Conservation (phyloP, 30 jellyfish, hydroid and myxozoan genomes). For the Aurelia aurita region DNA sequence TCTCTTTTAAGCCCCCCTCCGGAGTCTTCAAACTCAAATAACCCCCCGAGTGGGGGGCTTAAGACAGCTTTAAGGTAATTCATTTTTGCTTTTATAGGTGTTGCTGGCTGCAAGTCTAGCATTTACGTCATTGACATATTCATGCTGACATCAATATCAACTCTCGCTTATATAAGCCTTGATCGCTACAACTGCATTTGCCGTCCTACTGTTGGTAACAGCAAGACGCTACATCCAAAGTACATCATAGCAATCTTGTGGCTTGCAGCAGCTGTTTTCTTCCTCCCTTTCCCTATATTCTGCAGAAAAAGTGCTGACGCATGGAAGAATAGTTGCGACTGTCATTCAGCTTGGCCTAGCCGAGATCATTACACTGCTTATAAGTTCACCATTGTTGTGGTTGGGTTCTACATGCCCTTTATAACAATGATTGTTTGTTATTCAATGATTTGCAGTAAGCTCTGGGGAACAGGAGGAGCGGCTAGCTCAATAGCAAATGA, state of each 20-base stretch:
- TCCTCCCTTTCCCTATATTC: slow-evolving; percentile 3
- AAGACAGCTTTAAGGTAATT: too few relatives aligned
- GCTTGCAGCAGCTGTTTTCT: slow-evolving; percentile 8
- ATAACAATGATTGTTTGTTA: slow-evolving; percentile 28
- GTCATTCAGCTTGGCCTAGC: slow-evolving; percentile 38
- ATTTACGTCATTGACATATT: slow-evolving; percentile 5
- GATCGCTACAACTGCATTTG: slow-evolving; percentile 48
- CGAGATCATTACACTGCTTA: slow-evolving; percentile 2
- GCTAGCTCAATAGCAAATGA: slow-evolving; percentile 3
- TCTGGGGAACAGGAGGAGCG: slow-evolving; percentile 35
- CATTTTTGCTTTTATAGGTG: slow-evolving; percentile 4
- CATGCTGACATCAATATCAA: slow-evolving; percentile 9
- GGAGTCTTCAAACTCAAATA: too few relatives aligned
- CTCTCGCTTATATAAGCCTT: slow-evolving; percentile 25
- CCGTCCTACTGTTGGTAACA: background rate
- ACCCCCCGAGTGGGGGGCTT: too few relatives aligned
- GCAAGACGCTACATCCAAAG: background rate
- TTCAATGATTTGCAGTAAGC: slow-evolving; percentile 1
- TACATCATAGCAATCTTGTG: slow-evolving; percentile 9
- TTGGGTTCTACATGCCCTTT: slow-evolving; percentile 16
- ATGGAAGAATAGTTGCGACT: slow-evolving; percentile 17
- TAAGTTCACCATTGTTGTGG: background rate
- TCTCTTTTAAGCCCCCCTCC: too few relatives aligned
- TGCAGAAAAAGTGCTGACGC: background rate
- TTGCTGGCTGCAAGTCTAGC: slow-evolving; percentile 43